Base-by-base conservation (phyloP, 2,797 vertebrate genomes). In the Ctenopoma kingsleyae region DNA sequence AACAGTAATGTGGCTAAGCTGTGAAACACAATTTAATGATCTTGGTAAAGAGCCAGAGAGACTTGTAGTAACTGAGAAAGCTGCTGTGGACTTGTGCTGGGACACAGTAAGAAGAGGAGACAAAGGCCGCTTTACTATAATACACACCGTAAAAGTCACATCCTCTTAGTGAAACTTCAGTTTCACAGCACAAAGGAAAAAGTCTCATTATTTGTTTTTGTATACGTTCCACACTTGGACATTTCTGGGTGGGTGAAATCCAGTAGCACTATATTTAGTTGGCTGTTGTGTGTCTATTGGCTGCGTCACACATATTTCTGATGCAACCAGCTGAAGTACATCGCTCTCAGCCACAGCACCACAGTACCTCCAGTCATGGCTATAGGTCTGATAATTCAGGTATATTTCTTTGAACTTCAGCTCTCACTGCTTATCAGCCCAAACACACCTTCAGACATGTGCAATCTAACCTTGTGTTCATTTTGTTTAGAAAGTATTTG, bases 181-280 rank as follows among this genome's bases (percentile, higher is more conserved):
- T 19, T 19, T 71, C 16, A 57, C 50, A 70, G 40, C 27, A 32
- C 8, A 32, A 49, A 4, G 59, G 27, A 50, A 16, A 0, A 7
- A 6, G 40, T 13, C 17, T 60, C 6, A 32, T 53, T 65, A 49
- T 82, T 79, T 55, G 19, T 22, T 0, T 22, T 62, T 71, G 38
- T 36, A 22, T 38, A 57, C 27, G 77, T 78, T 88, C 81, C 80
- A 61, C 67, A 67, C 80, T 71, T 61, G 41, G 64, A 74, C 56
- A 61, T 64, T 54, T 86, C 59, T 10, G 52, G 56, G 52, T 61
- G 41, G 76, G 78, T 78, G 62, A 76, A 76, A 83, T 84, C 74
- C 77, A 80, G 69, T 41, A 51, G 64, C 43, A 19, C 90, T 93
- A 94, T 91, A 90, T 93, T 93, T 93, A 90, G 90, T 56, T 3